A percentile compares a stretch with the other conserved stretches of the same genome.
These are phyloP conservation scores for Heterocephalus glaber DNA, from an alignment of 2,113 vertebrate genomes.

Conservation along the genomic window DNA sequence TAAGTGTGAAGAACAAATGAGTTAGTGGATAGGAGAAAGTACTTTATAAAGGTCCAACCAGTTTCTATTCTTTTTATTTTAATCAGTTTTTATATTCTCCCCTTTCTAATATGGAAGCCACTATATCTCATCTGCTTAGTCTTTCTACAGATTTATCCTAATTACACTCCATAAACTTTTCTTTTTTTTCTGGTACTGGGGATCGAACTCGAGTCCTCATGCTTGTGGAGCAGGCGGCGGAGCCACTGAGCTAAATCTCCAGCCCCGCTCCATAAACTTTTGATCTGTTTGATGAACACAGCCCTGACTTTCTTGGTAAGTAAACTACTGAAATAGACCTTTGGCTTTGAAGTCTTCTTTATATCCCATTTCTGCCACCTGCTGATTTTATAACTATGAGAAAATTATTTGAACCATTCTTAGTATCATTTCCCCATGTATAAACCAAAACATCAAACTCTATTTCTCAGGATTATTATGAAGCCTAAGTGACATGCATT, in stretches of 20 bases:
- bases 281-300: slow-evolving; percentile 32
- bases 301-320: not conserved
- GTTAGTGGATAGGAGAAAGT: not conserved
- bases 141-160: not conserved
- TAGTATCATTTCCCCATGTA: not conserved
- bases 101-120: not conserved
- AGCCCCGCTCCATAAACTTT: no score
- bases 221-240: no score
- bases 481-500: not conserved
- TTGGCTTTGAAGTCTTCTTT: slow-evolving; percentile 53
- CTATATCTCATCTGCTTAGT: slow-evolving; percentile 9
- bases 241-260: no score
- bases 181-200: no score
- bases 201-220: no score
- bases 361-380: not conserved
- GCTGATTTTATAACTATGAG: not conserved
- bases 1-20: slow-evolving; percentile 7
- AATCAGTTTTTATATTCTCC: not conserved
- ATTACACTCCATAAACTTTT: not conserved
- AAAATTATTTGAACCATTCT: slow-evolving; percentile 49
- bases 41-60: not conserved
- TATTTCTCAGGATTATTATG: not conserved
- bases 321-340: not conserved
- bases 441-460: slow-evolving; percentile 20
- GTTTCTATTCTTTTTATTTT: slow-evolving; percentile 5